Percentiles rank a stretch among this genome's conserved stretches.
These are phyloP conservation scores for Drosophila mayri DNA, from an alignment of 1,140 invertebrate genomes.

Conservation along the genomic window DNA sequence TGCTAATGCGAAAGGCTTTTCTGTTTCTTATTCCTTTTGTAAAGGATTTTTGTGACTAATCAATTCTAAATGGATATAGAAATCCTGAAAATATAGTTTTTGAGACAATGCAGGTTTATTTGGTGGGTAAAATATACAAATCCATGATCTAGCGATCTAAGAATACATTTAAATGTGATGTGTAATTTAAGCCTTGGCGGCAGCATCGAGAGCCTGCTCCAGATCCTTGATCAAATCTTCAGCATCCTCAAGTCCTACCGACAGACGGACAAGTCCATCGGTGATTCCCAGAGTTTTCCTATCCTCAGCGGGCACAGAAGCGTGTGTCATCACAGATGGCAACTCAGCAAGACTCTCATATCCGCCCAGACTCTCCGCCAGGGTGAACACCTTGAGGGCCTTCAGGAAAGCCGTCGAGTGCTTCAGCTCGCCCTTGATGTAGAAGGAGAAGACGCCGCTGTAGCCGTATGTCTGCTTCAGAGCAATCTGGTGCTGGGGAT, in stretches of 20 bases:
- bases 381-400: slow-evolving; percentile 91
- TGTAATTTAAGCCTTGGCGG: slow-evolving; percentile 45
- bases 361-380: slow-evolving; percentile 98
- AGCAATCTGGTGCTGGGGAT: slow-evolving; percentile 95
- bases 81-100: neutral
- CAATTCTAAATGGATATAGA: neutral
- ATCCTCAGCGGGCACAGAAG: slow-evolving; percentile 90
- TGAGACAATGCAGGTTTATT: slow-evolving; percentile 34
- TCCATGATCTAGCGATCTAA: slow-evolving; percentile 1
- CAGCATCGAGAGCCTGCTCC: slow-evolving; percentile 89
- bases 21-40: too few relatives aligned
- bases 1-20: too few relatives aligned
- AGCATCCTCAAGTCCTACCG: slow-evolving; percentile 95
- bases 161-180: slow-evolving; percentile 13
- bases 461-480: slow-evolving; percentile 94
- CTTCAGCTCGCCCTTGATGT: slow-evolving; percentile 92
- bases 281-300: slow-evolving; percentile 92
- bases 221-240: slow-evolving; percentile 96
- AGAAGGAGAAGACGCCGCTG: slow-evolving; percentile 97
- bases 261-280: slow-evolving; percentile 95
- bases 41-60: too few relatives aligned
- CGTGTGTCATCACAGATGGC: slow-evolving; percentile 93
- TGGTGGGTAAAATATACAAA: slow-evolving; percentile 24
- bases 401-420: slow-evolving; percentile 92
- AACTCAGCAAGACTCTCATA: slow-evolving; percentile 96